These are phyloP conservation scores for Pardosa pseudoannulata DNA, from an alignment of 2,888 invertebrate genomes.

Conservation along the genomic window DNA sequence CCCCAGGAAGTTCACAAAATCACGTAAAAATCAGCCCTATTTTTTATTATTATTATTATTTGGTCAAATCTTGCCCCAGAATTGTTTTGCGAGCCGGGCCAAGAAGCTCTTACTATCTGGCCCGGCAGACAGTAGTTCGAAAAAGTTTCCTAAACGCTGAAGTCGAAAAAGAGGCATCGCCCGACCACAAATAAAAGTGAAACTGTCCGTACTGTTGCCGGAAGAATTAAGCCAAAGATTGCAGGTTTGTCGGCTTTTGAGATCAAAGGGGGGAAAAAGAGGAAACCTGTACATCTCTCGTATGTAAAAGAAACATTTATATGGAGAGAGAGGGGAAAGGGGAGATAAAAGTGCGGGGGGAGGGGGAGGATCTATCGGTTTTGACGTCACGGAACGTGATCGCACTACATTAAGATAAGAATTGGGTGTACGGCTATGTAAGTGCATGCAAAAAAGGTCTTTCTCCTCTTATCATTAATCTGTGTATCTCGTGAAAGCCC, in stretches of 20 bases:
- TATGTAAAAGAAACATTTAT: background rate
- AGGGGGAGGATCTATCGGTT: too few species aligned
- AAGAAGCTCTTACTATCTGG: too few species aligned
- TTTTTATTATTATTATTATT: too few species aligned
- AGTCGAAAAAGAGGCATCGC: background rate
- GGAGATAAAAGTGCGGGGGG: too few species aligned
- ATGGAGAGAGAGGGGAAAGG: too few species aligned
- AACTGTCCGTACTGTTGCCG: conserved; percentile 10
- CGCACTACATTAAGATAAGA: conserved; percentile 12
- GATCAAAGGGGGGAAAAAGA: background rate
- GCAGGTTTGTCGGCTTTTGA: background rate
- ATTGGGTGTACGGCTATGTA: background rate
- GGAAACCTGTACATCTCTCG: background rate
- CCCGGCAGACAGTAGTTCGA: too few species aligned
- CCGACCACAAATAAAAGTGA: too few species aligned
- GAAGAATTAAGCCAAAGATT: background rate
- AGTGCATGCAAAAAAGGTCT: conserved; percentile 9
- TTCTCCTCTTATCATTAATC: conserved; percentile 4
- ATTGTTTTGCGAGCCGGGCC: too few species aligned
- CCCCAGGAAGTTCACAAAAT: too few species aligned
- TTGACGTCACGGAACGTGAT: background rate
- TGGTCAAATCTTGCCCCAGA: too few species aligned
- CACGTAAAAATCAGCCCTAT: too few species aligned
- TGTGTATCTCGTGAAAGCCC: background rate
- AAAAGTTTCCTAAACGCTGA: too few species aligned